Evolutionary conservation across 2,113 vertebrate genomes (phyloP), one percentile per base, ranked within the genome.

Genomic region (Tonatia bakeri): DNA sequence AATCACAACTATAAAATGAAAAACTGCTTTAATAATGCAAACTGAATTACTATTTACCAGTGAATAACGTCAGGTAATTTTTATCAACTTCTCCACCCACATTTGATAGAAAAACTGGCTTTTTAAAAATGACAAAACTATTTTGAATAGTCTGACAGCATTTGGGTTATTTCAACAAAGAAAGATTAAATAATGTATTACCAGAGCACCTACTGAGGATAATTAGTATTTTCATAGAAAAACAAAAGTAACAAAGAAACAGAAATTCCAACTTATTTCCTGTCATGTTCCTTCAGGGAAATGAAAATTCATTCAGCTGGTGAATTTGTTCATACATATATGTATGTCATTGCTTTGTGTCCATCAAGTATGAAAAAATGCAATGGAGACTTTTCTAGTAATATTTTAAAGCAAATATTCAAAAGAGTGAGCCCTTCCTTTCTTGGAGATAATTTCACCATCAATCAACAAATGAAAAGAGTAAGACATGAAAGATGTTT

Each of bases 151-250:
- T 86, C 14, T 96, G 86, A 91, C 77, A 94, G 20, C 75, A 75
- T 88, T 85, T 72, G 22, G 7, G 22, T 86, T 95, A 72, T 87
- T 88, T 88, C 33, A 96, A 69, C 19, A 77, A 87, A 94, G 45
- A 87, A 79, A 94, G 28, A 50, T 82, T 95, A 93, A 97, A 89
- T 93, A 83, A 92, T 50, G 12, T 69, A 73, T 96, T 93, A 64
- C 33, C 33, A 52, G 17, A 70, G 3, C 5, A 95, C 15, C 28
- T 91, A 77, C 56, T 89, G 65, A 94, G 13, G 28, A 95, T 69
- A 69, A 96, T 96, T 96, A 82, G 28, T 89, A 91, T 96, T 93
- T 96, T 96, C 33, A 75, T 50, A 56, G 67, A 70, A 80, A 87
- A 75, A 43, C 11, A 67, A 47, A 87, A 93, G 17, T 20, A 65